These are phyloP conservation scores for Ctenicera cuprea DNA, from an alignment of 2,888 invertebrate genomes.

Conservation along the genomic window DNA sequence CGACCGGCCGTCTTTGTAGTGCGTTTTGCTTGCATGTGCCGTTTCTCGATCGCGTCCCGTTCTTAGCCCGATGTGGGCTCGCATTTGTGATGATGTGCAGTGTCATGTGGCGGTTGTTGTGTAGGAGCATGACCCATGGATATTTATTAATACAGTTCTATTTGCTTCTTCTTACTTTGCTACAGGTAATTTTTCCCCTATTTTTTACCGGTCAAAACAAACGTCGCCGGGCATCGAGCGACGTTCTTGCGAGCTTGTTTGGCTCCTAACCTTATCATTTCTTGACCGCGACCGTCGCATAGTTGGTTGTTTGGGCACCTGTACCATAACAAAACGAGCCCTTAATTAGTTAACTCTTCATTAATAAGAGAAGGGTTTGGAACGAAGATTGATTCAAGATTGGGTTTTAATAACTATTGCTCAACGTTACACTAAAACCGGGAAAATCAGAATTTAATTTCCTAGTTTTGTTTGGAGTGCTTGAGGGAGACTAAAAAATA, in stretches of 20 bases:
- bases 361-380: too few species aligned
- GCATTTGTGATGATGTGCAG: slow-evolving; percentile 72
- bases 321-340: neutral
- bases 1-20: slow-evolving; percentile 66
- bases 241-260: neutral
- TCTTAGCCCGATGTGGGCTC: slow-evolving; percentile 62
- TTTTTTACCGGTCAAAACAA: neutral
- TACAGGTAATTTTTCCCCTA: slow-evolving; percentile 69
- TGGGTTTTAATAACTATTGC: too few species aligned
- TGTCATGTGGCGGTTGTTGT: slow-evolving; percentile 74
- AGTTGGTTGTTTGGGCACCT: neutral
- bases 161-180: slow-evolving; percentile 71
- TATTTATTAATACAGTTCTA: slow-evolving; percentile 73
- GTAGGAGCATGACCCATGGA: slow-evolving; percentile 75
- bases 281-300: neutral
- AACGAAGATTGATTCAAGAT: too few species aligned
- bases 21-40: slow-evolving; percentile 57
- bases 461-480: too few species aligned
- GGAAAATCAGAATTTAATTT: too few species aligned
- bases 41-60: slow-evolving; percentile 53
- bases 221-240: neutral
- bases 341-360: too few species aligned
- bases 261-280: neutral
- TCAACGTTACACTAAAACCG: too few species aligned
- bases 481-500: too few species aligned